Percentiles rank a stretch among this genome's conserved stretches.
Conservation (phyloP, 2,113 vertebrate genomes). For the Tetrao urogallus region DNA sequence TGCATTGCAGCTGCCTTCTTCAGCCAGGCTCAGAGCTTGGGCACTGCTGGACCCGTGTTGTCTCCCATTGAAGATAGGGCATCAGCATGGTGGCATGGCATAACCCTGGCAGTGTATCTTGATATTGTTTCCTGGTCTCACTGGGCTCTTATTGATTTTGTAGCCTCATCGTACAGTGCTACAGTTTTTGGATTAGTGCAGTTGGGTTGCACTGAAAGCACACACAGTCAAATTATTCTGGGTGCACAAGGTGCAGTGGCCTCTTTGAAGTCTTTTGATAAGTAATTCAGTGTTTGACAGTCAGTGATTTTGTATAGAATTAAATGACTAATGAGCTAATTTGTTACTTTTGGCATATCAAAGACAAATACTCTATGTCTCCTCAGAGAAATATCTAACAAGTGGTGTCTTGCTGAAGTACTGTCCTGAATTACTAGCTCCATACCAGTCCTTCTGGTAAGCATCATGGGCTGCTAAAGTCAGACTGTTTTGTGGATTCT, state of each 20-base stretch:
- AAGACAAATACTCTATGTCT: not conserved
- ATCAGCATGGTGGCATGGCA: not conserved
- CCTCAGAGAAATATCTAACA: not conserved
- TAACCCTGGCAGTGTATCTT: not conserved
- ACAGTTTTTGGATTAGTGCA: not conserved
- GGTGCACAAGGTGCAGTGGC: not conserved
- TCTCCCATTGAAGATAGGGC: not conserved
- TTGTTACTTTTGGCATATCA: not conserved
- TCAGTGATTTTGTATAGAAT: not conserved
- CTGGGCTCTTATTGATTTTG: not conserved
- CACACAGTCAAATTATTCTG: fast-evolving
- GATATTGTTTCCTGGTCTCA: not conserved
- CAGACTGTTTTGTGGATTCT: not conserved
- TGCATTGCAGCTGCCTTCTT: not conserved
- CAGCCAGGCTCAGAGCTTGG: not conserved
- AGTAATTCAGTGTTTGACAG: not conserved
- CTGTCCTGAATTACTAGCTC: not conserved
- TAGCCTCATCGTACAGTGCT: not conserved
- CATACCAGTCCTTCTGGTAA: not conserved
- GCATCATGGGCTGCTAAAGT: not conserved
- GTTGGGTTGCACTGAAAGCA: fast-evolving
- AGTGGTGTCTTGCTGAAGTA: not conserved
- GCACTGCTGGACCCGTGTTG: not conserved
- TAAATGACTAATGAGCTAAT: not conserved
- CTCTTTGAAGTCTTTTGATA: not conserved